These are phyloP conservation scores for Coelinius sp. DNA, from an alignment of 2,888 invertebrate genomes.

Conservation along the genomic window DNA sequence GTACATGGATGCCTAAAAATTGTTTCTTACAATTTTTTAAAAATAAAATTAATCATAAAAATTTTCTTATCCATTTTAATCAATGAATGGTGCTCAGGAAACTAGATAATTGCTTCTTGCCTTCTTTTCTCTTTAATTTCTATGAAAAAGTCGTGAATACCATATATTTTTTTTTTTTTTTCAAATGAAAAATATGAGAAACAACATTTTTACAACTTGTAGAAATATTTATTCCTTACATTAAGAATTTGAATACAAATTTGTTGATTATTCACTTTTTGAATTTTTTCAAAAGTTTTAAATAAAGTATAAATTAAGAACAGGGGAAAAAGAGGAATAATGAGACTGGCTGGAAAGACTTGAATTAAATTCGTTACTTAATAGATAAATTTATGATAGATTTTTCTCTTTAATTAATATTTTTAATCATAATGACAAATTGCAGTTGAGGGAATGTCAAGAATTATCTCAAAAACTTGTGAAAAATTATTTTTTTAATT, in stretches of 20 bases:
- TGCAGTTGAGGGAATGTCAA: too few species aligned
- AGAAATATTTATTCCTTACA: conserved; percentile 65
- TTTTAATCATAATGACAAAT: too few species aligned
- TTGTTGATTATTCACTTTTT: conserved; percentile 7
- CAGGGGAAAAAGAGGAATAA: too few species aligned
- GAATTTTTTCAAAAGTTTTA: not conserved
- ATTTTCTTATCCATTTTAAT: conserved; percentile 4
- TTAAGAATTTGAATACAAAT: conserved; percentile 61
- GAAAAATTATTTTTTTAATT: too few species aligned
- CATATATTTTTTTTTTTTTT: not conserved
- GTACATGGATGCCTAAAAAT: conserved; percentile 62
- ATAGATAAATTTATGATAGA: too few species aligned
- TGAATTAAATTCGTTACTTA: too few species aligned
- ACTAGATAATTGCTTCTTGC: conserved; percentile 46
- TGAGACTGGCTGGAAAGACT: too few species aligned
- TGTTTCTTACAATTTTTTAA: conserved; percentile 49
- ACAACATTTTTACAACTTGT: conserved; percentile 58
- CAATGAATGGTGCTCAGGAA: conserved; percentile 50
- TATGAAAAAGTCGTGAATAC: not conserved
- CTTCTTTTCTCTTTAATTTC: conserved; percentile 22
- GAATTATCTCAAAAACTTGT: too few species aligned
- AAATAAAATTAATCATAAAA: conserved; percentile 14
- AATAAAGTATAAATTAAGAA: too few species aligned
- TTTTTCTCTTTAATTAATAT: too few species aligned
- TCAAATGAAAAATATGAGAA: conserved; percentile 23